Base-by-base conservation (phyloP, 2,113 vertebrate species). In the Atractosteus spatula region DNA sequence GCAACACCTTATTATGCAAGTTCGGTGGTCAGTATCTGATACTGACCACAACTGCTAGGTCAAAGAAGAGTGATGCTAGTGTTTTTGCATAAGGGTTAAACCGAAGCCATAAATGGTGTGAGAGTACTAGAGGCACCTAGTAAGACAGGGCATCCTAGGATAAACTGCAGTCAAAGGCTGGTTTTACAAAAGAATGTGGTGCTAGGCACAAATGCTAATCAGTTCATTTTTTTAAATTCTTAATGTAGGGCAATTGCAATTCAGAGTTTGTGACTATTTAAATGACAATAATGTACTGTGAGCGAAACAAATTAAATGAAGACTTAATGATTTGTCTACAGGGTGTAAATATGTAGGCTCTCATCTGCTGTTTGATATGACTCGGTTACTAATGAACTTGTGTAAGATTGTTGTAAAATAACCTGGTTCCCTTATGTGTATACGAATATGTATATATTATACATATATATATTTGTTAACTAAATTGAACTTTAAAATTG, bases 401-500 rank as follows among this genome's bases (percentile, higher is more conserved):
- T 29, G 56, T 79, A 77, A 7, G 41, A 80, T 77, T 80, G 72
- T 81, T 84, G 83, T 83, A 95, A 92, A 89, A 93, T 93, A 91
- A 87, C 82, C 83, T 86, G 89, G 92, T 88, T 80, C 75, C 69
- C 87, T 90, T 93, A 88, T 94, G 73, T 93, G 90, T 93, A 92
- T 69, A 95, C 90, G 93, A 91, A 87, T 96, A 93, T 96, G 95
- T 90, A 88, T 81, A 90, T 87, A 90, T 76, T 88, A 86, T 89
- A 81, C 71, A 78, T 78, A 87, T 94, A 97, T 93, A 92, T 89
- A 80, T 96, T 96, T 96, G 93, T 93, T 94, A 94, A 94, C 86
- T 88, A 84, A 93, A 95, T 89, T 93, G 85, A 94, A 92, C 92
- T 94, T 95, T 96, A 92, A 92, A 88, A 90, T 88, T 98, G 95